Percentiles rank a stretch among this genome's conserved stretches.
Conservation (phyloP, 92 coral and sea anemone species). For the Porites evermanni region DNA sequence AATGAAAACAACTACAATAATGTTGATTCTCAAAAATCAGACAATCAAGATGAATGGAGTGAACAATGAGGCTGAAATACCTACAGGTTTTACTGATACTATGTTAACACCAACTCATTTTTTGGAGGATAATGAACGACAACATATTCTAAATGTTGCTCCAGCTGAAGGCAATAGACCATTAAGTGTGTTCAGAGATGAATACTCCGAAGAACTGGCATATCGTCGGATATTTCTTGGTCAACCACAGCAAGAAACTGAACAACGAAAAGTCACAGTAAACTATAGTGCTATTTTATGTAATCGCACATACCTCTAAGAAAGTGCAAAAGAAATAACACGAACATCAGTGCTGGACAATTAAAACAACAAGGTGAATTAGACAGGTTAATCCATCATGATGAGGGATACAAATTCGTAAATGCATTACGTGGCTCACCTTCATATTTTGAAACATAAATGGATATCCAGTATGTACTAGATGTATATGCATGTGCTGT, state of each 20-base stretch:
- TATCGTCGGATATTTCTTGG: conserved; percentile 51
- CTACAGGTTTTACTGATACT: conserved; percentile 1
- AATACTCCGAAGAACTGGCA: conserved; percentile 4
- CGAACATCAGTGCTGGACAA: conserved; percentile 29
- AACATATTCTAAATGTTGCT: conserved; percentile 25
- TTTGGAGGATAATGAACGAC: conserved; percentile 36
- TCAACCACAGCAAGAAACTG: conserved; percentile 16
- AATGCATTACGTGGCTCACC: too few relatives aligned
- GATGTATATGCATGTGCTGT: too few relatives aligned
- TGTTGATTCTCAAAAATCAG: too few relatives aligned
- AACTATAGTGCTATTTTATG: conserved; percentile 38
- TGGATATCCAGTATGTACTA: too few relatives aligned
- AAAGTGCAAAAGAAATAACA: conserved; percentile 22
- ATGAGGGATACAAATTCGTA: background rate
- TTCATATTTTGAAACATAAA: too few relatives aligned
- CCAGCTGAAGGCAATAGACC: conserved; percentile 55
- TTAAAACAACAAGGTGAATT: conserved; percentile 28
- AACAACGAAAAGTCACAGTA: conserved; percentile 10
- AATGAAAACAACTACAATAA: conserved; percentile 4
- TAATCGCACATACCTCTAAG: background rate
- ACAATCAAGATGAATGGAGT: conserved; percentile 3
- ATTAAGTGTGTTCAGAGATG: conserved; percentile 26
- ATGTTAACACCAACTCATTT: conserved; percentile 56
- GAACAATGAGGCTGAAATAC: conserved; percentile 57
- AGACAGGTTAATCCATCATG: conserved; percentile 14